Evolutionary conservation across 2,113 vertebrate genomes (phyloP), one percentile per base, ranked within the genome.

Genomic region (Pangasianodon hypophthalmus): DNA sequence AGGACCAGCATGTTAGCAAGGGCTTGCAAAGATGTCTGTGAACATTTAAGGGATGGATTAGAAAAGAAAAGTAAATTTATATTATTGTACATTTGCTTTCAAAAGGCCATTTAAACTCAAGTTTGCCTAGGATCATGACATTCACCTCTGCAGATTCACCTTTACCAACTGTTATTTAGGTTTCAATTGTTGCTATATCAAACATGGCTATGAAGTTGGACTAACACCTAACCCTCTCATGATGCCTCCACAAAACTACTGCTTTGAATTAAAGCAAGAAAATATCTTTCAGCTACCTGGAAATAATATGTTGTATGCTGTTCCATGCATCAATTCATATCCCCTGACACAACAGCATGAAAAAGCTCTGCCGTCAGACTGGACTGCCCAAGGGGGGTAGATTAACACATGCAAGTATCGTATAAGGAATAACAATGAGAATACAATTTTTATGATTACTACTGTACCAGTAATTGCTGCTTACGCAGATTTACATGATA

Each of bases 401-500:
- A 88, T 87, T 88, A 91, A 91, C 87, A 75, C 87, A 89, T 89
- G 81, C 89, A 88, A 79, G 32, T 52, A 83, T 86, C 77, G 41
- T 90, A 75, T 84, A 71, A 90, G 67, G 84, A 86, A 81, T 87
- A 93, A 90, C 90, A 88, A 91, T 90, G 75, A 90, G 92, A 92
- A 92, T 92, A 92, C 50, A 90, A 93, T 93, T 90, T 91, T 92
- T 88, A 85, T 91, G 90, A 93, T 93, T 93, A 92, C 87, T 92
- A 93, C 92, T 93, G 92, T 92, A 93, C 89, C 91, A 91, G 90
- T 93, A 92, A 92, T 91, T 87, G 85, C 58, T 85, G 86, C 90
- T 93, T 92, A 93, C 81, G 88, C 90, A 90, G 83, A 86, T 91
- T 69, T 91, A 86, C 88, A 91, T 71, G 71, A 86, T 87, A 46